Evolutionary conservation across 1,140 invertebrate species (phyloP), one percentile per base, ranked within the genome.

Genomic region (Spodoptera frugiperda): DNA sequence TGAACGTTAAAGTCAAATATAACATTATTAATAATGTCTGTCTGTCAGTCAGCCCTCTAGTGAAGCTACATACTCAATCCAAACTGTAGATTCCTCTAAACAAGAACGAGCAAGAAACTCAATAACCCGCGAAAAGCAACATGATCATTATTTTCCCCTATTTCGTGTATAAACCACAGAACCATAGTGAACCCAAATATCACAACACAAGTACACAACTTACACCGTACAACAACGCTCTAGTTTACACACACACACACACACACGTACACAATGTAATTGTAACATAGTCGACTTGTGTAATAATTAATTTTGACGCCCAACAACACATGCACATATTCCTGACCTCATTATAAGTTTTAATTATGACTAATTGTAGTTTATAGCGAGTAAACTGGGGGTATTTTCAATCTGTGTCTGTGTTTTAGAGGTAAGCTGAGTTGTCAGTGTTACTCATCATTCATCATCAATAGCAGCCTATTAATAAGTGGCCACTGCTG

Each of bases 281-380:
- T 53, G 65, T 70, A 49, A 70, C 49, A 39, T 21, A 51, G 65
- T 39, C n/a, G 55, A 61, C 15, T 6, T 39, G 33, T 39, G 48
- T 53, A 53, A 53, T 70, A 53, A 70, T 70, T 70, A 70, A 70
- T 53, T 65, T 70, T 70, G 53, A 70, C 25, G 65, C 14, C 2
- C 12, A 14, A 25, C 65, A 14, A 33, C 48, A 53, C 33, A 3
- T 61, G 33, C 57, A 61, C 33, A 61, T 44, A 61, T 44, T 61
- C 39, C 17, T 70, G 49, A 70, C 65, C 65, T 70, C 6, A 70
- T 70, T 70, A 53, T 3, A 70, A 70, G 46, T 70, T 68, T 51
- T 70, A 51, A 70, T 70, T 53, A 49, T 70, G 9, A 19, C 65
- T 33, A 51, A 70, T 70, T 53, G 65, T 53, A 21, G 39, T 63